A percentile compares a stretch with the other conserved stretches of the same genome.
Evolutionary conservation across 2,888 invertebrate species (phyloP).

Genomic region (Koerneria pararmatus): DNA sequence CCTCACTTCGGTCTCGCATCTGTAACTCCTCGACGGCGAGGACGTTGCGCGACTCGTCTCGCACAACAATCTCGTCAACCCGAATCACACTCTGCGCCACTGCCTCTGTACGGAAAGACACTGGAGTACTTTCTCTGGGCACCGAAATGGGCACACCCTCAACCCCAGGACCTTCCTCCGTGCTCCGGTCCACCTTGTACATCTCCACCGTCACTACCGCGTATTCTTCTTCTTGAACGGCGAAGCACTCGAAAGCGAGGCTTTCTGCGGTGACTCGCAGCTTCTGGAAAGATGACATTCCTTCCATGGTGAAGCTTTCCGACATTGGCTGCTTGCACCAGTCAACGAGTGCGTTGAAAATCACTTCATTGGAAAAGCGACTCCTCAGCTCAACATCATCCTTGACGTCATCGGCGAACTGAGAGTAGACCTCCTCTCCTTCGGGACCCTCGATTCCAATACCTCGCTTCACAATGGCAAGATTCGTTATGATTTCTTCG

Average conservation of each 20-base stretch:
- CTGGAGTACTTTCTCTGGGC: constrained; percentile 43
- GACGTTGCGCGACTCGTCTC: too few relatives aligned
- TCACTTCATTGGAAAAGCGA: not conserved
- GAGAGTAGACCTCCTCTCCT: too few relatives aligned
- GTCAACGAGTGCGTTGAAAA: constrained; percentile 20
- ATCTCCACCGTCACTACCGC: constrained; percentile 15
- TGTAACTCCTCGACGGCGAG: constrained; percentile 28
- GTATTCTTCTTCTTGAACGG: too few relatives aligned
- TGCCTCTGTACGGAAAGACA: constrained; percentile 44
- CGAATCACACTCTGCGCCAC: constrained; percentile 35
- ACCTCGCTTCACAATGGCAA: too few relatives aligned
- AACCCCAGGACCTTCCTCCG: constrained; percentile 43
- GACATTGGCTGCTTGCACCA: constrained; percentile 15
- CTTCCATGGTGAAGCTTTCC: constrained; percentile 16
- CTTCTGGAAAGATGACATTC: not conserved
- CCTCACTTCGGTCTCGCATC: constrained; percentile 33
- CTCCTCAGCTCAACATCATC: too few relatives aligned
- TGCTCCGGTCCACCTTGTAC: too few relatives aligned
- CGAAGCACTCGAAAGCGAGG: constrained; percentile 3
- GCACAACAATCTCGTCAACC: constrained; percentile 35
- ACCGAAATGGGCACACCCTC: constrained; percentile 43
- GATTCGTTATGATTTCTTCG: constrained; percentile 4
- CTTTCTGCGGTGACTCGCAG: constrained; percentile 10
- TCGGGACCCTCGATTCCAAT: too few relatives aligned
- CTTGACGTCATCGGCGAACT: too few relatives aligned